Evolutionary conservation across 2,888 invertebrate species (phyloP).

Genomic region (Heliconius sara): DNA sequence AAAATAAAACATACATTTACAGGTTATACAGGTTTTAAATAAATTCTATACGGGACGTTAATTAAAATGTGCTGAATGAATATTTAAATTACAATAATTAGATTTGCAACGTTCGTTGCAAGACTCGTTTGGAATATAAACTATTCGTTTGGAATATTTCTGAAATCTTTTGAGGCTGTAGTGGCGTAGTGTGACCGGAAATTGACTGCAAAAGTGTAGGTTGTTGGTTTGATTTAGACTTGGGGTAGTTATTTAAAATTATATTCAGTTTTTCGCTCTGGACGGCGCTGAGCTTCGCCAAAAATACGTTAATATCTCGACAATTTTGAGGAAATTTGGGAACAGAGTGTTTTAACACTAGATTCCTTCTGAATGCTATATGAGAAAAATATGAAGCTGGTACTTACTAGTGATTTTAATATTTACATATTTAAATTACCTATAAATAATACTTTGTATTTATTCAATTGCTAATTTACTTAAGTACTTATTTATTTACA

Average conservation of each 20-base stretch:
- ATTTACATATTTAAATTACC: too few species aligned
- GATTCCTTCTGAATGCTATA: too few species aligned
- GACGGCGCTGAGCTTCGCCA: too few species aligned
- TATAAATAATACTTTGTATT: not conserved
- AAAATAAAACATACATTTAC: not conserved
- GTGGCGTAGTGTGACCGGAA: not conserved
- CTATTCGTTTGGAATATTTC: too few species aligned
- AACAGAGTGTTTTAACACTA: not conserved
- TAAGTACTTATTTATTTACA: too few species aligned
- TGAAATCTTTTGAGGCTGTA: not conserved
- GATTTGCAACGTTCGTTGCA: not conserved
- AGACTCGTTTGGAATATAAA: slow-evolving; percentile 11
- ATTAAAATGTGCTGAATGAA: slow-evolving; percentile 6
- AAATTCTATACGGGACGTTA: not conserved
- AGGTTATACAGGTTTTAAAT: not conserved
- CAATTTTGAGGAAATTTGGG: not conserved
- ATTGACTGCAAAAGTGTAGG: not conserved
- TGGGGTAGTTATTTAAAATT: not conserved
- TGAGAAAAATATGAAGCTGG: not conserved
- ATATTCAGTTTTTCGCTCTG: not conserved
- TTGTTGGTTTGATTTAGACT: not conserved
- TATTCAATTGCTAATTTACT: not conserved
- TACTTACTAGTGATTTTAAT: not conserved
- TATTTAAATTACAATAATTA: slow-evolving; percentile 3
- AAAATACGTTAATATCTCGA: not conserved